Evolutionary conservation across 2,888 invertebrate species (phyloP).

Genomic region (Leptopilina myrica): DNA sequence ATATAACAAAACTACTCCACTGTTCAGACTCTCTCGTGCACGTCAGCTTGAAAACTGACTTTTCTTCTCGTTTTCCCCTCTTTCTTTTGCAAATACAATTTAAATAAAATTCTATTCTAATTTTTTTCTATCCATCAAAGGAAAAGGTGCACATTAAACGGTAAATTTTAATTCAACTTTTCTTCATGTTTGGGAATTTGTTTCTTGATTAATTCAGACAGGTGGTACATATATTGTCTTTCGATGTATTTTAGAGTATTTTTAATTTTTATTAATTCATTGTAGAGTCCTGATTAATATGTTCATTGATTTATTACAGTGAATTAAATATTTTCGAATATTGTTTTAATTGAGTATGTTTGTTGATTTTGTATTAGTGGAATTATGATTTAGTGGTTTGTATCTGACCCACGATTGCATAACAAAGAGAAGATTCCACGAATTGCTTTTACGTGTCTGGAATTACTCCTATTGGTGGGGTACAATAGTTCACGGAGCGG

Average conservation of each 20-base stretch:
- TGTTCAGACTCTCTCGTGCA: conserved; percentile 1
- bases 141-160: too few species aligned
- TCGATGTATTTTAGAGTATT: too few species aligned
- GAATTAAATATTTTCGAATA: background rate
- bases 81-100: conserved; percentile 25
- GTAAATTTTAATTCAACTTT: background rate
- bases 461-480: conserved; percentile 67
- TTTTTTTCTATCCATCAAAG: background rate
- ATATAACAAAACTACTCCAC: conserved; percentile 24
- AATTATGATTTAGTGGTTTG: conserved; percentile 58
- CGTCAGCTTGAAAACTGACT: conserved; percentile 16
- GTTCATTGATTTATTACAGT: background rate
- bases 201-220: too few species aligned
- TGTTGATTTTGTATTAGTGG: conserved; percentile 46
- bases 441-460: conserved; percentile 75
- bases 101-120: conserved; percentile 21
- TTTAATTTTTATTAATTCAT: too few species aligned
- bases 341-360: background rate
- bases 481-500: conserved; percentile 68
- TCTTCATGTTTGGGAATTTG: background rate
- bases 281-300: background rate
- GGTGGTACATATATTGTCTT: too few species aligned
- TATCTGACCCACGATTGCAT: conserved; percentile 70
- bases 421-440: conserved; percentile 74
- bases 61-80: conserved; percentile 11